Conservation (phyloP, 2,113 vertebrate species). For the Noturus placidus region DNA sequence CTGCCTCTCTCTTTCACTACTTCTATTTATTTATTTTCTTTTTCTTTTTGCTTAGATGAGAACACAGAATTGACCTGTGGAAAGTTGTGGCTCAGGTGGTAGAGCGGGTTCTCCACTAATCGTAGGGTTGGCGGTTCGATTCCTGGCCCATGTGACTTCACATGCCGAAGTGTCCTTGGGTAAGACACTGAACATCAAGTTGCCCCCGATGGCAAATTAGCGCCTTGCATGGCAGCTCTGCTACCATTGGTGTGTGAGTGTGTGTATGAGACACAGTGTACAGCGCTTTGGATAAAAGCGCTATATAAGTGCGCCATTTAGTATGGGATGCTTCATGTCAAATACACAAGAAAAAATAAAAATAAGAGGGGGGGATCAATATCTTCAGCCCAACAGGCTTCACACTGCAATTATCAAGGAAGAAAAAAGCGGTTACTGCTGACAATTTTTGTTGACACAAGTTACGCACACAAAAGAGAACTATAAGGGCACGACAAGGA, state of each 20-base stretch:
- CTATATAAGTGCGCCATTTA: no score
- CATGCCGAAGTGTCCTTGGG: no score
- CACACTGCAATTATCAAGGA: conserved; percentile 64
- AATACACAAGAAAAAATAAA: conserved; percentile 48
- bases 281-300: no score
- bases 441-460: conserved; percentile 47
- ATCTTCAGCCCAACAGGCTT: conserved; percentile 64
- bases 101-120: no score
- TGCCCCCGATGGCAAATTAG: no score
- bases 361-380: conserved; percentile 59
- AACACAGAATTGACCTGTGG: conserved; percentile 65
- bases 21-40: conserved; percentile 57
- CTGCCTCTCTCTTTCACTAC: not conserved
- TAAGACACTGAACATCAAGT: no score
- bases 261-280: no score
- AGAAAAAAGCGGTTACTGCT: conserved; percentile 55
- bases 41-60: conserved; percentile 69
- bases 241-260: no score
- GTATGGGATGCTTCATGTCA: conserved; percentile 54
- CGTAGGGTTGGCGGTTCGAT: no score
- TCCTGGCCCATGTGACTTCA: no score
- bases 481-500: conserved; percentile 5
- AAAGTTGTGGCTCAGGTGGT: no score
- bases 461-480: conserved; percentile 36
- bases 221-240: no score